phyloP scores from a whole-genome alignment of 1,140 invertebrate genomes.

The Brachionus rotundiformis region DNA sequence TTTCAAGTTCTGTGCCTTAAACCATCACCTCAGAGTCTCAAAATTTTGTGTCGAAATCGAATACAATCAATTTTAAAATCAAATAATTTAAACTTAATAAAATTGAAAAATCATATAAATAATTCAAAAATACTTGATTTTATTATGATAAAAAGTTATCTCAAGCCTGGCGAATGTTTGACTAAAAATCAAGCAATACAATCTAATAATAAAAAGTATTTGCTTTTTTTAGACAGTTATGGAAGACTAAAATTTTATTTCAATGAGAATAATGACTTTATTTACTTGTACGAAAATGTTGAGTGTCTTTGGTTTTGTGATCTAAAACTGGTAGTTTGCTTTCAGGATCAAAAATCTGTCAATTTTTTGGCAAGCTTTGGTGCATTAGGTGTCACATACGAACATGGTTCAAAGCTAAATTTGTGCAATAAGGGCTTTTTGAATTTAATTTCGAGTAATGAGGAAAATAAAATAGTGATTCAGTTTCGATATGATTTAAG shows the following conservation, averaged over 20 bases:
- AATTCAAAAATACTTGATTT: neutral
- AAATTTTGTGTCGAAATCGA: conserved; percentile 18
- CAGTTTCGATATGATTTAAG: conserved; percentile 7
- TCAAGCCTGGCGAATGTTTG: neutral
- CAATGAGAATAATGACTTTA: neutral
- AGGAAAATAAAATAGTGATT: conserved; percentile 11
- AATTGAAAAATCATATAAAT: neutral
- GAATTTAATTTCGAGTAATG: neutral
- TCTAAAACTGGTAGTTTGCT: conserved; percentile 33
- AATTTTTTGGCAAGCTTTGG: conserved; percentile 28
- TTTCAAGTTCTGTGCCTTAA: conserved; percentile 5
- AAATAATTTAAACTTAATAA: neutral
- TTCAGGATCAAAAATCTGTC: neutral
- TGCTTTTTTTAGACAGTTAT: conserved; percentile 1
- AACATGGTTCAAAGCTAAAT: neutral
- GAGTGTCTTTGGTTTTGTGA: conserved; percentile 45
- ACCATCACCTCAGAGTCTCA: neutral
- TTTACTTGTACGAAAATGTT: conserved; percentile 31
- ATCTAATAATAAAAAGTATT: neutral
- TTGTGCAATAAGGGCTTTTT: neutral
- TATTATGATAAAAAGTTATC: neutral
- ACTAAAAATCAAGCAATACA: neutral
- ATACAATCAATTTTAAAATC: neutral
- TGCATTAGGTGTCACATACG: neutral
- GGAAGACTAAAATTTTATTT: neutral